These are phyloP conservation scores for Bufotes viridis DNA, from an alignment of 2,797 vertebrate species.

Conservation along the genomic window DNA sequence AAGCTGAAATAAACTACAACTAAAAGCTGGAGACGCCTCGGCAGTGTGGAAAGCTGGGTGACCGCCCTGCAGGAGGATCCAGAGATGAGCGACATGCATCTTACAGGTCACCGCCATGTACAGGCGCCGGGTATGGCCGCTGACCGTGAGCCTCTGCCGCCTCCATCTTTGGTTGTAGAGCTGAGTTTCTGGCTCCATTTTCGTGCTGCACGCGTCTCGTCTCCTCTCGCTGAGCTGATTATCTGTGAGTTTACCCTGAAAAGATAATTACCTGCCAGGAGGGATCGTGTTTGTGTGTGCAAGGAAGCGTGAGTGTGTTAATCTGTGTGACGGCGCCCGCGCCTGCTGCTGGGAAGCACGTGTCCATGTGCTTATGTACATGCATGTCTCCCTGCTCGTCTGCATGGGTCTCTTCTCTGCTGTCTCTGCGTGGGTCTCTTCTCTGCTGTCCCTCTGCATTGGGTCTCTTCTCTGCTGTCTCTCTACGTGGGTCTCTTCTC, in stretches of 20 bases:
- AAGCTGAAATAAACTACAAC: too few species aligned
- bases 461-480: too few species aligned
- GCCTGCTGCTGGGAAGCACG: neutral
- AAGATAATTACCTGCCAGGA: conserved; percentile 61
- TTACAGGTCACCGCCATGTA: too few species aligned
- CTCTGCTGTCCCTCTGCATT: neutral
- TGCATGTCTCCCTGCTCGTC: neutral
- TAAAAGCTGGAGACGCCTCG: neutral
- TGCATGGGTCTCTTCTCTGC: too few species aligned
- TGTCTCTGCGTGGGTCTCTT: neutral
- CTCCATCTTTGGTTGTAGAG: neutral
- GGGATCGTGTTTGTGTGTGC: conserved; percentile 52
- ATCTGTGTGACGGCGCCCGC: conserved; percentile 5
- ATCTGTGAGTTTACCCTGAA: conserved; percentile 36
- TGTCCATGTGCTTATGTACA: neutral
- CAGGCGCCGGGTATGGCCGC: too few species aligned
- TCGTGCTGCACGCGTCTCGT: neutral
- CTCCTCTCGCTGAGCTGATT: conserved; percentile 47
- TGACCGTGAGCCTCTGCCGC: too few species aligned
- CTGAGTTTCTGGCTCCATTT: neutral
- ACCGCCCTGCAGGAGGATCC: neutral
- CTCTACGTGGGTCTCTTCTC: too few species aligned
- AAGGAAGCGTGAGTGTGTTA: conserved; percentile 52
- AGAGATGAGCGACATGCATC: too few species aligned
- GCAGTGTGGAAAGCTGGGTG: neutral